Percentiles rank a stretch among this genome's conserved stretches.
Evolutionary conservation across 2,888 invertebrate genomes (phyloP).

Genomic region (Drosophila lutescens): DNA sequence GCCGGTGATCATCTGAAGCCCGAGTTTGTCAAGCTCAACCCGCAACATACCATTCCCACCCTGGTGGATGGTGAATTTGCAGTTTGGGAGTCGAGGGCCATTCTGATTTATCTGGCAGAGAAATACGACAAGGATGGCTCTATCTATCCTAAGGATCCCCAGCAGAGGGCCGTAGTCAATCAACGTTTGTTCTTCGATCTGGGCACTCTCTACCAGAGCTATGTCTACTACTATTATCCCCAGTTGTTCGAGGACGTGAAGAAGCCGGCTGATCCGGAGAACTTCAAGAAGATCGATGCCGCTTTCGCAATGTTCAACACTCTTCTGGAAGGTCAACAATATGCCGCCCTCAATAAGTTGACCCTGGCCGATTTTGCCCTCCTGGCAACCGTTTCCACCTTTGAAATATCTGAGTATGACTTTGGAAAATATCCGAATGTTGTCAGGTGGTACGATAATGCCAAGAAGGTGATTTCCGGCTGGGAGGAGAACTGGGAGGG

Average conservation of each 20-base stretch:
- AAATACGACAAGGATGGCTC: conserved; percentile 91
- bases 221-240: conserved; percentile 88
- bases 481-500: conserved; percentile 86
- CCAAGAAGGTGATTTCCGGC: conserved; percentile 86
- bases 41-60: conserved; percentile 93
- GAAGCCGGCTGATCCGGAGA: conserved; percentile 87
- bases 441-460: conserved; percentile 86
- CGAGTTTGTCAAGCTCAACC: conserved; percentile 90
- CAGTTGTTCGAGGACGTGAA: conserved; percentile 86
- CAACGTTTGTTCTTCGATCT: conserved; percentile 92
- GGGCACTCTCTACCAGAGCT: conserved; percentile 89
- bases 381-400: conserved; percentile 88
- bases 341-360: conserved; percentile 88
- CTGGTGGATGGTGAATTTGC: conserved; percentile 91
- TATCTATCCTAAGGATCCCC: conserved; percentile 90
- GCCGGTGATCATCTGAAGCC: conserved; percentile 88
- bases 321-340: conserved; percentile 89
- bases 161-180: conserved; percentile 90
- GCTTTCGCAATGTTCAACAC: conserved; percentile 88
- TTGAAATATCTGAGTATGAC: conserved; percentile 88
- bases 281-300: conserved; percentile 88
- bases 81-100: conserved; percentile 93
- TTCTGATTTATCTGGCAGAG: conserved; percentile 90
- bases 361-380: conserved; percentile 91
- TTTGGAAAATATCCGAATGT: conserved; percentile 88